Base-by-base conservation (phyloP, 2,797 vertebrate genomes). In the Microctenopoma steveboyesi region DNA sequence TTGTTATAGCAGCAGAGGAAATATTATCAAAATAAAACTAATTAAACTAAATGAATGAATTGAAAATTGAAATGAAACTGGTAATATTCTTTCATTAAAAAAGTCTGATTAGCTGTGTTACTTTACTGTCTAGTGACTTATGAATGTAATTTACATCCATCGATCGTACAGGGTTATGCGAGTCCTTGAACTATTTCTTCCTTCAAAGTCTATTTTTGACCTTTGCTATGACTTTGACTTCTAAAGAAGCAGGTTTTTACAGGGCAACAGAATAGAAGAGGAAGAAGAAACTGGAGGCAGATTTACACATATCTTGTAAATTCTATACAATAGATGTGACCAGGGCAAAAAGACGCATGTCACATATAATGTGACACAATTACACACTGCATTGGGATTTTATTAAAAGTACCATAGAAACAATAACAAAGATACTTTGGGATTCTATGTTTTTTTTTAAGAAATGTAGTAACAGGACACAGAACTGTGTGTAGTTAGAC, bases 161-260 rank as follows among this genome's bases (percentile, higher is more conserved):
- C 18, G 37, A 45, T 72, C 48, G 61, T 40, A 18, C 0, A 10
- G n/a, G 35, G 57, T 71, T 50, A 40, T 43, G 46, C 45, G 7
- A 22, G 18, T 18, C 18, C 18, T 18, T 18, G 22, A 22, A 22
- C 22, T 22, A 22, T 22, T 22, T 22, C 22, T 22, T 22, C 22
- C 22, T 22, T 62, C 33, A 48, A 27, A 61, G 35, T 51, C 35
- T 49, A 48, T 64, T 3, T 57, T 15, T 53, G 18, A 5, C 28
- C 13, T 25, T 27, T 45, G 9, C n/a, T 59, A 9, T 10, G 18
- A 55, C 46, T 58, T 4, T 16, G 22, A 10, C 46, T 12, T 16
- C 18, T 25, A 35, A 47, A 25, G 49, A 53, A 49, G 39, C 2
- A 25, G 35, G 22, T 37, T 56, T 51, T 51, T 5, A n/a, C 4